Conservation (phyloP, 2,797 vertebrate genomes). For the Hypotaenidia philippensis region DNA sequence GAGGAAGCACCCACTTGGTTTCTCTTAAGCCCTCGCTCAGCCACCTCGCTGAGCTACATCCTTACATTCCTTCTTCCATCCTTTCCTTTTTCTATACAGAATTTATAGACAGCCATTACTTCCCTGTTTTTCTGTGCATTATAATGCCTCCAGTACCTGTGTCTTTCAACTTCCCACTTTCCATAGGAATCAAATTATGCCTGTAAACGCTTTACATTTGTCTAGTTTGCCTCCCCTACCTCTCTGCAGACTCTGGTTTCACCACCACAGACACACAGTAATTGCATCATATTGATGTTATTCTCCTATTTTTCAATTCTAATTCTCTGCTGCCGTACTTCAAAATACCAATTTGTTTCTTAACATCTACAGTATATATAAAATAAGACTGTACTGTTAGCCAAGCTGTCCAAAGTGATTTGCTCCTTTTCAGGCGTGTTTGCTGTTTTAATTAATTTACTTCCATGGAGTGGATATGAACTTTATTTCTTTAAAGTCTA, state of each 20-base stretch:
- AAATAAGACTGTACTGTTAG: not conserved
- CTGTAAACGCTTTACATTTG: not conserved
- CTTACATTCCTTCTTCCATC: not conserved
- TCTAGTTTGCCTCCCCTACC: not conserved
- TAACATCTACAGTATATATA: not conserved
- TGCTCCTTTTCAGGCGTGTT: not conserved
- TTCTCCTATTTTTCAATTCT: slow-evolving; percentile 45
- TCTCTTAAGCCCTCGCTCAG: not conserved
- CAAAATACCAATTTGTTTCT: slow-evolving; percentile 35
- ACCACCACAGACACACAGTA: not conserved
- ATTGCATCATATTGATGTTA: slow-evolving; percentile 21
- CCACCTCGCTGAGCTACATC: not conserved
- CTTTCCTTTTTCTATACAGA: not conserved
- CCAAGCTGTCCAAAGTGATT: slow-evolving; percentile 27
- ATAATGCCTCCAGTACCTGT: rapidly evolving
- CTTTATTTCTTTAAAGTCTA: not conserved
- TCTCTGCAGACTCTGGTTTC: not conserved
- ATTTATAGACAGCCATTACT: not conserved
- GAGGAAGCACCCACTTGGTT: not conserved
- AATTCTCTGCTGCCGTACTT: slow-evolving; percentile 30
- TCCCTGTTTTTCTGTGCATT: not conserved
- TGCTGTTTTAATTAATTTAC: slow-evolving; percentile 48
- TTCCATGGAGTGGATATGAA: not conserved
- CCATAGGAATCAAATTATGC: not conserved
- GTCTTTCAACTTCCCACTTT: not conserved